Percentiles rank a stretch among this genome's conserved stretches.
phyloP scores from a whole-genome alignment of 2,113 vertebrate species.

The Oryzias celebensis region DNA sequence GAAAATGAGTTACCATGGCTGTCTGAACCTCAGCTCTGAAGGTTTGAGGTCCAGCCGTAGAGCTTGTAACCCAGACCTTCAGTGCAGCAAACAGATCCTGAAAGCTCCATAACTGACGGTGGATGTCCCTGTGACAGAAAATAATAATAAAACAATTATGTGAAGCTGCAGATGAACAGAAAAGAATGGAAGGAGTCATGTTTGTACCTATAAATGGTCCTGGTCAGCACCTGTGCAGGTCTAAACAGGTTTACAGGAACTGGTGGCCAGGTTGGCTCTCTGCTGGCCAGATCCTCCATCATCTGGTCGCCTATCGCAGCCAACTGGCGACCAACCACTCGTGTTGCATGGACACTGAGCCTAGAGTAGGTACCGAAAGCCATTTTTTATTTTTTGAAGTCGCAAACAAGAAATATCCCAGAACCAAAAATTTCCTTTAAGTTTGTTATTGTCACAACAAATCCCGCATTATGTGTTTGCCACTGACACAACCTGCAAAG shows the following conservation, averaged over 20 bases:
- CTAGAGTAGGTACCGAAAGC: constrained; percentile 15
- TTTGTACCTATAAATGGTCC: constrained; percentile 58
- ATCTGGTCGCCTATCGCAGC: constrained; percentile 86
- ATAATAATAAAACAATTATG: background rate
- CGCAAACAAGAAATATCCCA: background rate
- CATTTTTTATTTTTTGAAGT: background rate
- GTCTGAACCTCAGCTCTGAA: constrained; percentile 48
- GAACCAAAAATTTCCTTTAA: background rate
- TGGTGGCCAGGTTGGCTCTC: constrained; percentile 31
- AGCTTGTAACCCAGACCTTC: constrained; percentile 56
- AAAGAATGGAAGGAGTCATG: rapidly evolving
- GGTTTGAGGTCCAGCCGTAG: constrained; percentile 31
- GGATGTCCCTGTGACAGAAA: constrained; percentile 49
- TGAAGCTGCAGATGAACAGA: background rate
- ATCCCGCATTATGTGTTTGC: background rate
- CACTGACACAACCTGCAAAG: background rate
- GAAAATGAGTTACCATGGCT: constrained; percentile 55
- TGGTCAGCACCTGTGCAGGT: constrained; percentile 51
- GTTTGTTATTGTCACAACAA: constrained; percentile 14
- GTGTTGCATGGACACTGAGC: constrained; percentile 59
- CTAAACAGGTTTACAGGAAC: constrained; percentile 42
- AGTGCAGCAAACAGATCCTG: constrained; percentile 46
- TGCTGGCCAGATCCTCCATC: constrained; percentile 59
- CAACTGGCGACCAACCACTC: constrained; percentile 80
- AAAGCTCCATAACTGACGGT: constrained; percentile 44